Percentiles rank a stretch among this genome's conserved stretches.
phyloP scores from a whole-genome alignment of 2,888 invertebrate species.

The Beris chalybata region DNA sequence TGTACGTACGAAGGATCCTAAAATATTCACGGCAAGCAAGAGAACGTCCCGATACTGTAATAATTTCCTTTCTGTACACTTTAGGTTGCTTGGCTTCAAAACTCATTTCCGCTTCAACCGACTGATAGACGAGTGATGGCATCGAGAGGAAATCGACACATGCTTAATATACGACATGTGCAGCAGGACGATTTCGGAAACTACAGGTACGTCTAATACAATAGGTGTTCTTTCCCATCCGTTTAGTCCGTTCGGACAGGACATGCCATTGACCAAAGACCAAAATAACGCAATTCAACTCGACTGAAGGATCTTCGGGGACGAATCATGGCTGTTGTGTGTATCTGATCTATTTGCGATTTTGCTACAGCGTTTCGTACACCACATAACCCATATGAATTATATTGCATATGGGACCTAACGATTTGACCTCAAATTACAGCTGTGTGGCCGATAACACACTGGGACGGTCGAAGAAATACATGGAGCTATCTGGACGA shows the following conservation, averaged over 20 bases:
- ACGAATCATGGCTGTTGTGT: too few relatives aligned
- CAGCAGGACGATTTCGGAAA: slow-evolving; percentile 72
- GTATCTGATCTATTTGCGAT: too few relatives aligned
- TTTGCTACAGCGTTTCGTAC: too few relatives aligned
- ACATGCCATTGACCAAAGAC: not conserved
- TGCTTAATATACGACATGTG: slow-evolving; percentile 66
- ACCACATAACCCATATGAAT: too few relatives aligned
- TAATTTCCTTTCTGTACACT: slow-evolving; percentile 35
- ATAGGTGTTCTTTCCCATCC: not conserved
- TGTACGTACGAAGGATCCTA: too few relatives aligned
- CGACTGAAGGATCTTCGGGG: too few relatives aligned
- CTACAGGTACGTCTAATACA: slow-evolving; percentile 60
- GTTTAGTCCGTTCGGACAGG: slow-evolving; percentile 1
- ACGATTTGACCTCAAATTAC: slow-evolving; percentile 40
- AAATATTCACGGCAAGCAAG: not conserved
- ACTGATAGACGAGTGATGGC: slow-evolving; percentile 72
- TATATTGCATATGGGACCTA: slow-evolving; percentile 1
- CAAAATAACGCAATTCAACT: slow-evolving; percentile 15
- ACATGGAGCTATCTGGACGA: slow-evolving; percentile 71
- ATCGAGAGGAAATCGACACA: slow-evolving; percentile 70
- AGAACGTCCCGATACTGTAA: not conserved
- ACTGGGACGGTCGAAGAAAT: slow-evolving; percentile 67
- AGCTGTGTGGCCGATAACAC: slow-evolving; percentile 73
- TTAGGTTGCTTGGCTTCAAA: slow-evolving; percentile 73
- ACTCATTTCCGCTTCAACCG: slow-evolving; percentile 67